Evolutionary conservation across 2,113 vertebrate species (phyloP), one percentile per base, ranked within the genome.

Genomic region (Podilymbus podiceps): DNA sequence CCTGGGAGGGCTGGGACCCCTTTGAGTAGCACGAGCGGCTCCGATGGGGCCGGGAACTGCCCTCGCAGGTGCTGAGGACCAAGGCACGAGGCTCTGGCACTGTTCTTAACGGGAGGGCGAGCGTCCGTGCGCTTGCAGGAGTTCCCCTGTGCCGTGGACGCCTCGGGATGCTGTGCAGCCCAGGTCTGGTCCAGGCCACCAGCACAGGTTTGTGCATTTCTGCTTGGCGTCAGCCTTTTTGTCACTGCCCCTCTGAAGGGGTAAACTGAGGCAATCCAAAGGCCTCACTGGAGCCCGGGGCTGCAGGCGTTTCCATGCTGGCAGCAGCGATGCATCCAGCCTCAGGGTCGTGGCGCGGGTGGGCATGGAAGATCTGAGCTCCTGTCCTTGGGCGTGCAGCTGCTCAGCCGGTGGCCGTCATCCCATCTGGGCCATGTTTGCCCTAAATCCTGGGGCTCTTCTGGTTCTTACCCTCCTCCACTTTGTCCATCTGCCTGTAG

Each of bases 361-460:
- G 74, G 59, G 2, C 0, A 0, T 16, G 56, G 60, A 21, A 38
- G 28, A 62, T 46, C 52, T 67, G 63, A 52, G 85, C 64, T 77
- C 33, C 68, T 58, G 52, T 75, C 46, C 46, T 27, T 14, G 28
- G 1, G 0, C 0, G 2, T 38, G 55, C 2, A 5, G 35, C 25
- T 4, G 1, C 56, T 79, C 2, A 1, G 30, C n/a, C 0, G 0
- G 17, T 42, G 40, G 31, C 89, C 14, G 3, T 25, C 46, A 0
- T 88, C 42, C 85, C 18, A 2, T 11, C 31, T n/a, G 64, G 19
- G 42, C 63, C 21, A 16, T 1, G 5, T 56, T 85, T 6, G 2
- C 38, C 24, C 47, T 16, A 22, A 63, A 38, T 44, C 35, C 33
- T 47, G 33, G 58, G 40, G 60, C 33, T 88, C 14, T 75, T 28